Evolutionary conservation across 2,113 vertebrate species (phyloP).

Genomic region (Nycticryphes semicollaris): DNA sequence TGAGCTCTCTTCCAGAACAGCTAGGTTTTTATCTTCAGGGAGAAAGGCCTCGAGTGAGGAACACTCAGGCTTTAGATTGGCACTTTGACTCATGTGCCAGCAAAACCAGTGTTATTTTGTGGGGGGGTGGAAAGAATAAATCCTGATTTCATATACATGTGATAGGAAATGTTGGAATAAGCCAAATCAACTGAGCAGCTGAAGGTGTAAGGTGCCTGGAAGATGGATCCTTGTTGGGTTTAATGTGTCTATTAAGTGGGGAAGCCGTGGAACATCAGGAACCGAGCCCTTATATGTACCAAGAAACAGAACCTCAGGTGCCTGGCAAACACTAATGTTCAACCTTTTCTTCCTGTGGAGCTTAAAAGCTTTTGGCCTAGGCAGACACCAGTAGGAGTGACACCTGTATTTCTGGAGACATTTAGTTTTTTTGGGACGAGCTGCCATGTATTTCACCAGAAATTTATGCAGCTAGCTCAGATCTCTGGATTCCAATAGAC

Average conservation of each 20-base stretch:
- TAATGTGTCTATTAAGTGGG: not conserved
- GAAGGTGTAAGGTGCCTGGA: not conserved
- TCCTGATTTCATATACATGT: not conserved
- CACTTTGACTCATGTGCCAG: not conserved
- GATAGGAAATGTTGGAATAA: not conserved
- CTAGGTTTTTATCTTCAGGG: not conserved
- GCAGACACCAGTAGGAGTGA: not conserved
- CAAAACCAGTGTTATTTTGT: not conserved
- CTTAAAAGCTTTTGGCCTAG: not conserved
- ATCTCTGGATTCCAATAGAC: not conserved
- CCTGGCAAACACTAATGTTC: not conserved
- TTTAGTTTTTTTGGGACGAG: accelerated
- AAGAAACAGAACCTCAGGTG: not conserved
- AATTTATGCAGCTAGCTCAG: not conserved
- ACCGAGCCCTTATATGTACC: not conserved
- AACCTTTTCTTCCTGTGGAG: not conserved
- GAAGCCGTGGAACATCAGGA: not conserved
- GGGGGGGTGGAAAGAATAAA: not conserved
- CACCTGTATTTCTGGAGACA: not conserved
- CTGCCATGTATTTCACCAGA: not conserved
- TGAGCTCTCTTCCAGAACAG: not conserved
- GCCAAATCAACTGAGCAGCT: not conserved
- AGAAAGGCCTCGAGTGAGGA: not conserved
- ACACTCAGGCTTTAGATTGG: not conserved
- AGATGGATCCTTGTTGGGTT: not conserved